Evolutionary conservation across 2,888 invertebrate species (phyloP), one percentile per base, ranked within the genome.

Genomic region (Zygogramma bicolorata): DNA sequence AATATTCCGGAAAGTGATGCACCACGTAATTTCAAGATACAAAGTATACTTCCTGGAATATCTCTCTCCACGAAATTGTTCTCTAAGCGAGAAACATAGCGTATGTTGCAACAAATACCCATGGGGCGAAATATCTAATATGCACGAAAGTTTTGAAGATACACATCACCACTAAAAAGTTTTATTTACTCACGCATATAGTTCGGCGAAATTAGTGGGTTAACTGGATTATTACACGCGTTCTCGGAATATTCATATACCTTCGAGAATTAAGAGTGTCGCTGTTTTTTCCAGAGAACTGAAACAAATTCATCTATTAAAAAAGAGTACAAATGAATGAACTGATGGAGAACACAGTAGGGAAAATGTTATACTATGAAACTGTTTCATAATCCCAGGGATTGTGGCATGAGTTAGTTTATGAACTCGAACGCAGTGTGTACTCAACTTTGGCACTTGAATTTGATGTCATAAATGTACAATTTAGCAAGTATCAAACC

Each of bases 161-260:
- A 10, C 18, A 10, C 8, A 46, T 46, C 46, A 20, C 46, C 10
- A 20, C 18, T 46, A 4, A 46, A 46, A 46, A 10, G 46, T 46
- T 46, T 8, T 2, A 46, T 46, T 1, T 46, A 18, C 20, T 46
- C 46, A 46, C 46, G 46, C 46, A 46, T 46, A 20, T 7, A 20
- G 20, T 22, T 10, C 18, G 20, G 8, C 8, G 20, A 46, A 20
- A 46, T 18, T 46, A 34, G 31, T 59, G 20, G 31, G 59, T 59
- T 31, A 59, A 59, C 59, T 59, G 34, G 59, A 15, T 18, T 29
- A 59, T 59, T 18, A 59, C 59, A 59, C 31, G 59, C 59, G 22
- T 59, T 29, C 18, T 59, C 31, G 6, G 34, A 20, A 59, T 59
- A 29, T 31, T 29, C 4, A 29, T 34, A 18, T 15, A 15, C 13